Evolutionary conservation across 2,888 invertebrate species (phyloP), one percentile per base, ranked within the genome.

Genomic region (Tipula unca): DNA sequence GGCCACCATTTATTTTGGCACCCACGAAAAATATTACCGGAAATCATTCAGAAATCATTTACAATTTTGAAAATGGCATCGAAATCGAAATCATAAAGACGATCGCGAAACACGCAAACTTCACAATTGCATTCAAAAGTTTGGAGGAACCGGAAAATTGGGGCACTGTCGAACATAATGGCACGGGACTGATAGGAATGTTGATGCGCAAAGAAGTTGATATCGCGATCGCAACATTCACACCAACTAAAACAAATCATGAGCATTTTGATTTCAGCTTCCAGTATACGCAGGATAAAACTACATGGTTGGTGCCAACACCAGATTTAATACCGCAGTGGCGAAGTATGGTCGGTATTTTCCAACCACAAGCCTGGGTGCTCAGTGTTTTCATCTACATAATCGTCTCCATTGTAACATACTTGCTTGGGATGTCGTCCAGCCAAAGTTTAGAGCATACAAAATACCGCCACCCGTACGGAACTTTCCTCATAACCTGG

Each of bases 201-300:
- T n/a, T 86, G 17, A 25, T 86, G 29, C 14, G 39, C 0, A 1
- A 86, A 8, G 36, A 54, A 69, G 36, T 36, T 17, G 86, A 86
- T n/a, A 85, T 86, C 25, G 86, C 54, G 0, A 69, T 86, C 20
- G 86, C 85, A 1, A 86, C 84, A 54, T 20, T 86, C 5, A 85
- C 86, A 8, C 85, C 86, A 6, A 85, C 2, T 35, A 8, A 3
- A 32, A 54, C 5, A 29, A 4, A 20, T 29, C 86, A 86, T 29
- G 10, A 42, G 1, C 17, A 36, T 54, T 86, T 86, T 85, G 86
- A 86, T 36, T 86, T 86, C 85, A 86, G 82, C 17, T n/a, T 86
- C 6, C 86, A 86, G 32, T 86, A 86, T 39, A 85, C 39, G 3
- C 86, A 86, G 36, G 86, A 86, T 29, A 82, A 54, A 35, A 86